Evolutionary conservation across 2,888 invertebrate genomes (phyloP).

Genomic region (Chamaedrilus cognettii): DNA sequence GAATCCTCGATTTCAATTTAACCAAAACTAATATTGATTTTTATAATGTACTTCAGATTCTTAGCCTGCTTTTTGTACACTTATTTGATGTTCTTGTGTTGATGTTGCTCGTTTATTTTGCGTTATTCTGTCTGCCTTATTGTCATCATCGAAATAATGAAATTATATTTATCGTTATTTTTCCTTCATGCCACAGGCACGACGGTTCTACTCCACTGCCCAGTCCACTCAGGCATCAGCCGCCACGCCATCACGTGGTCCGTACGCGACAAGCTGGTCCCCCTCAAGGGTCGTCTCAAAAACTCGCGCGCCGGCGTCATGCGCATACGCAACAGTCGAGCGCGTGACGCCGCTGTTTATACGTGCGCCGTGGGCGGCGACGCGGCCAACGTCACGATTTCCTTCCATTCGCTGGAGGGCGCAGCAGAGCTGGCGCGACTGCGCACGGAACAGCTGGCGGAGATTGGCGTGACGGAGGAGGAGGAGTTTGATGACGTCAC

Average conservation of each 20-base stretch:
- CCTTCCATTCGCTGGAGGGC: slow-evolving; percentile 36
- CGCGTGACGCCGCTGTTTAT: slow-evolving; percentile 45
- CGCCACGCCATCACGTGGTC: slow-evolving; percentile 49
- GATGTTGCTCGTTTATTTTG: no score
- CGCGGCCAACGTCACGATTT: slow-evolving; percentile 43
- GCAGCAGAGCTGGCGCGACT: slow-evolving; percentile 6
- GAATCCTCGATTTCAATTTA: no score
- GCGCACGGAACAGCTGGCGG: neutral
- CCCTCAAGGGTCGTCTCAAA: slow-evolving; percentile 21
- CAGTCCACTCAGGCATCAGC: slow-evolving; percentile 42
- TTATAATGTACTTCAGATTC: no score
- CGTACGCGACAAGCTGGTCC: slow-evolving; percentile 42
- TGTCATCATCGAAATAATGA: no score
- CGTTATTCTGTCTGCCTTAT: no score
- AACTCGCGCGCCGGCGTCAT: slow-evolving; percentile 21
- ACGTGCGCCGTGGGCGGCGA: slow-evolving; percentile 45
- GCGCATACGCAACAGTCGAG: slow-evolving; percentile 22
- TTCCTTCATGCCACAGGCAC: no score
- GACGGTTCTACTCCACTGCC: slow-evolving; percentile 43
- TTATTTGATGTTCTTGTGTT: no score
- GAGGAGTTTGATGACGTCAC: no score
- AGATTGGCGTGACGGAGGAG: slow-evolving; percentile 7
- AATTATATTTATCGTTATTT: no score
- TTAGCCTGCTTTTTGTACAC: no score
- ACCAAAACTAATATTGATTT: no score